Base-by-base conservation (phyloP, 1,140 invertebrate species). In the Bradysia coprophila region DNA sequence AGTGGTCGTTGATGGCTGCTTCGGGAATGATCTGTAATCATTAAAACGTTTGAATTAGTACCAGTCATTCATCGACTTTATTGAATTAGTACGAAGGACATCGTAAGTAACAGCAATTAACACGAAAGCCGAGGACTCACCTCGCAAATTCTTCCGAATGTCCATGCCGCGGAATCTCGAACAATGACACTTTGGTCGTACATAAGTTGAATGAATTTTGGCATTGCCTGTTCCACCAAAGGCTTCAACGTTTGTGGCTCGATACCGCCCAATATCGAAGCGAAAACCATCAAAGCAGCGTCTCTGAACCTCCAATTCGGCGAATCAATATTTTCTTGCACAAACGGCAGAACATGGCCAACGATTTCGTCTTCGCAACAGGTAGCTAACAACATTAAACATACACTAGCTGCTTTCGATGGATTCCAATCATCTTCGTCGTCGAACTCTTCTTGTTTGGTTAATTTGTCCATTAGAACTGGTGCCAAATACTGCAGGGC, bases 351-450 rank as follows among this genome's bases (percentile, higher is more conserved):
- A 10, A 98, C 91, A 64, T 83, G 78, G 3, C 76, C 79, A n/a
- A 99, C 86, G 49, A 99, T 94, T 51, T 83, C 85, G 64, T 98
- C 91, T 64, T 96, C 93, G 60, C 92, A 96, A 55, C 94, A 98
- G 21, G 89, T 86, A 20, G 96, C 84, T 46, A 99, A 67, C 13
- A 99, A 67, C 91, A 98, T 98, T 0, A 99, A 66, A 64, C 95
- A 99, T n/a, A 99, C 95, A 20, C 95, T 93, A 20, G 96, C 91
- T 4, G 96, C 91, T 70, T 99, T 99, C 46, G 91, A 88, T 5
- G 96, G 96, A 67, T 96, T 98, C 96, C 96, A 99, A 55, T 97
- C 94, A 59, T 99, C 91, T 61, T 98, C 94, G 63, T 98, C 94
- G 57, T 94, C 91, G 49, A 77, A 71, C 53, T 85, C 80, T 56